Evolutionary conservation across 2,888 invertebrate genomes (phyloP), one percentile per base, ranked within the genome.

Genomic region (Eristalinus sepulchralis): DNA sequence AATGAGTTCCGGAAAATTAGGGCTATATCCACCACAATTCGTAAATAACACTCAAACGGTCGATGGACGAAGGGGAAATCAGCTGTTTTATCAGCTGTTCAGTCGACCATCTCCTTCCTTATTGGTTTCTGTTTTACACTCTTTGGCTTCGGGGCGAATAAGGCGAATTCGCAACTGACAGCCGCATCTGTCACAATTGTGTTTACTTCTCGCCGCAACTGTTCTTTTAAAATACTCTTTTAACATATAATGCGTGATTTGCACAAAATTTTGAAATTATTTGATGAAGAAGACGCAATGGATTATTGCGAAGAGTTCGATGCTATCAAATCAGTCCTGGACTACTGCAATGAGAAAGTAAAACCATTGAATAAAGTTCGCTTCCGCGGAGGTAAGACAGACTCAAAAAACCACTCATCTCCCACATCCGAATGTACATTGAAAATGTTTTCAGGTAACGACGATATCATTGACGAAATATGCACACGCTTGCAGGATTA

Each of bases 241-340:
- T 33, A 22, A 70, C 11, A 73, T 77, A 72, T 68, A 66, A 90
- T 90, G 90, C 89, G 89, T 66, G 89, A 89, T 88, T 88, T 91
- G 68, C 89, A 90, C 36, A 89, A 89, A 73, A 89, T 89, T 1
- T 81, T 91, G 0, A 88, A 89, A n/a, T 70, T 88, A n/a, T 89
- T 90, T 76, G 77, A 88, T 4, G 66, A 81, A 9, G 89, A 89
- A 77, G 77, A 80, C 62, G 81, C 86, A 13, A 91, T 91, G 91
- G 90, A 91, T 75, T 91, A 90, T 77, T 90, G 90, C 64, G 88
- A 89, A 5, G 90, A 91, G 79, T 91, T 91, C 64, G 89, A 90
- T 84, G 88, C 88, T 3, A 88, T 91, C 1, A 91, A 91, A 83
- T 89, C 90, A 0, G 86, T 90, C 9, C 63, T 91, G 20, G 89